A percentile compares a stretch with the other conserved stretches of the same genome.
Conservation (phyloP, 92 coral and sea anemone species). For the Galaxea fascicularis region DNA sequence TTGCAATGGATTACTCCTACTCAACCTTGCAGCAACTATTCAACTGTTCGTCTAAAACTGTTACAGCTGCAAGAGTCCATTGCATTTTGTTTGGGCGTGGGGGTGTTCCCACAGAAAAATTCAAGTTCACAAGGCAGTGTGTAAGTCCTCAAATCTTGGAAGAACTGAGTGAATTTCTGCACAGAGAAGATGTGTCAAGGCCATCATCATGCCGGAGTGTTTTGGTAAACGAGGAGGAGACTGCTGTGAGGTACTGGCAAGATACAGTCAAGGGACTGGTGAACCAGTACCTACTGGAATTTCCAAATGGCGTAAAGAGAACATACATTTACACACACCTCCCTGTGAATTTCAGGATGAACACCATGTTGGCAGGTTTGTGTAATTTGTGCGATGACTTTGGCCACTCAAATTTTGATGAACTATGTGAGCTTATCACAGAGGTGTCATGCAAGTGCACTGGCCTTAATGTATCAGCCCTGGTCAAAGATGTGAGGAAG, state of each 20-base stretch:
- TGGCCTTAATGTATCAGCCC: too few relatives aligned
- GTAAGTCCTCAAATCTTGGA: constrained; percentile 37
- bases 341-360: constrained; percentile 42
- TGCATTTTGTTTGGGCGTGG: too few relatives aligned
- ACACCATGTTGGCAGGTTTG: too few relatives aligned
- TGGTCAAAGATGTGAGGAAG: neutral
- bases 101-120: constrained; percentile 20
- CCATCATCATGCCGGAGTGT: constrained; percentile 70
- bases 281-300: constrained; percentile 50
- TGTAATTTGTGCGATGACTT: constrained; percentile 51
- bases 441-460: too few relatives aligned
- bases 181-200: constrained; percentile 28
- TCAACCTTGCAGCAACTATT: constrained; percentile 30
- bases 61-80: constrained; percentile 27
- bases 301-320: constrained; percentile 61
- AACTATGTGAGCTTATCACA: constrained; percentile 5
- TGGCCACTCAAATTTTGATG: constrained; percentile 57
- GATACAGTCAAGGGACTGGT: constrained; percentile 41
- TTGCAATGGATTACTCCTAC: constrained; percentile 44
- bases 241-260: too few relatives aligned
- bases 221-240: constrained; percentile 37
- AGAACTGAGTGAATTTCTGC: constrained; percentile 40
- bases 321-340: constrained; percentile 51
- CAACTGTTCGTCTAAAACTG: constrained; percentile 53
- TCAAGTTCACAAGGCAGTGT: constrained; percentile 46